Evolutionary conservation across 2,113 vertebrate genomes (phyloP).

Genomic region (Aegypius monachus): DNA sequence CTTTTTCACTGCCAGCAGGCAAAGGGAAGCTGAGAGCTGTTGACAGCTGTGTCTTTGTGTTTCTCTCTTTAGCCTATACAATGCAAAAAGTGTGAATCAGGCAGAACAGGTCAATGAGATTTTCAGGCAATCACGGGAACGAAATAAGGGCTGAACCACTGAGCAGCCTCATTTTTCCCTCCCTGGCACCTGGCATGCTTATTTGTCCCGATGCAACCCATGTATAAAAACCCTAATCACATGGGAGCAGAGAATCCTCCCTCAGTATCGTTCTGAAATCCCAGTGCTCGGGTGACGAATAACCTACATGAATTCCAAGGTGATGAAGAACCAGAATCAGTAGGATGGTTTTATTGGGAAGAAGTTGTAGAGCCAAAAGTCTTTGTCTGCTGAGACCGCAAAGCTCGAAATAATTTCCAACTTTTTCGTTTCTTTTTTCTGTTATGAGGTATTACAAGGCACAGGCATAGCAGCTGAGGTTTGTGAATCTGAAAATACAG

Average conservation of each 20-base stretch:
- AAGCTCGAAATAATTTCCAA: background rate
- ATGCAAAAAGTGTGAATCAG: background rate
- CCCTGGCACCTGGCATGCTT: background rate
- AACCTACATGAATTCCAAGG: background rate
- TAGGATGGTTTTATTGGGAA: background rate
- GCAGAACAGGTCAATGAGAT: background rate
- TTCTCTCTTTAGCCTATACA: background rate
- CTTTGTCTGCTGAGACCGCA: background rate
- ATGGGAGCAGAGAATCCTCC: background rate
- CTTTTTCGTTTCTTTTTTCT: background rate
- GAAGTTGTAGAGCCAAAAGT: background rate
- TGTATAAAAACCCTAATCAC: background rate
- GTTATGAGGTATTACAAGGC: background rate
- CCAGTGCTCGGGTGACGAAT: background rate
- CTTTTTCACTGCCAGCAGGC: background rate
- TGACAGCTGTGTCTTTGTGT: background rate
- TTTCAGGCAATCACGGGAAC: background rate
- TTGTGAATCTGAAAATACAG: background rate
- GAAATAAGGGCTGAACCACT: background rate
- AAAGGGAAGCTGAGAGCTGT: background rate
- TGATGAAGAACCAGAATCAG: background rate
- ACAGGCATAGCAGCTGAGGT: background rate
- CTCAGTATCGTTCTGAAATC: background rate
- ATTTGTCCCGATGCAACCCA: background rate
- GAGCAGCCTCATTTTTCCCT: background rate